Evolutionary conservation across 2,113 vertebrate species (phyloP), one percentile per base, ranked within the genome.

Genomic region (Todiramphus chloris): DNA sequence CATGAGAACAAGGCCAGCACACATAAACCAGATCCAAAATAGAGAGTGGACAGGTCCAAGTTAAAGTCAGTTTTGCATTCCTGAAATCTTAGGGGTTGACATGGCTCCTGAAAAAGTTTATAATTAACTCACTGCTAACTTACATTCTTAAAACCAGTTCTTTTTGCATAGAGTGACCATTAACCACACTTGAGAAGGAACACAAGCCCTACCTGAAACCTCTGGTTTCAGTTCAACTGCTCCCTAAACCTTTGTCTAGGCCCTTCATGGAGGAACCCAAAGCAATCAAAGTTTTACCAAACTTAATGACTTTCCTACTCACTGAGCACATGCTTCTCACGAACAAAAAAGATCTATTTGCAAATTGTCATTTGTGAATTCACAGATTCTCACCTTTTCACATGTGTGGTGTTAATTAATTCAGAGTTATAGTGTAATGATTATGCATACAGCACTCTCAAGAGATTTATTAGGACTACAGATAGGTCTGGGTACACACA

Each of bases 361-460:
- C 59, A 63, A 74, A 62, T 35, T 80, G 27, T 44, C 30, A 28
- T 63, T 59, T 70, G 76, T 68, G 19, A 82, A 73, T 83, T 72
- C 86, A 86, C 67, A 75, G 74, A 83, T 73, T 93, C 64, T 88
- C 88, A 90, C 51, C 44, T 87, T 91, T 92, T 72, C 87, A 66
- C 16, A 63, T 68, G 74, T 67, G 37, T 25, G 10, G 28, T 75
- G 44, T 64, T 87, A 91, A 93, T 81, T 86, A 83, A 93, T 89
- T 93, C 84, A 91, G 80, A 62, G 68, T 23, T 44, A 89, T 20
- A 67, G 28, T 44, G 51, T n/a, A n/a, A n/a, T 78, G 83, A 68
- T 55, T 81, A 89, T 50, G 84, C 78, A 62, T 58, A 53, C 35
- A 43, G 28, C n/a, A 55, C 23, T 64, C 63, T 69, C n/a, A 62